Evolutionary conservation across 2,888 invertebrate genomes (phyloP).

Genomic region (Phasia obesa): DNA sequence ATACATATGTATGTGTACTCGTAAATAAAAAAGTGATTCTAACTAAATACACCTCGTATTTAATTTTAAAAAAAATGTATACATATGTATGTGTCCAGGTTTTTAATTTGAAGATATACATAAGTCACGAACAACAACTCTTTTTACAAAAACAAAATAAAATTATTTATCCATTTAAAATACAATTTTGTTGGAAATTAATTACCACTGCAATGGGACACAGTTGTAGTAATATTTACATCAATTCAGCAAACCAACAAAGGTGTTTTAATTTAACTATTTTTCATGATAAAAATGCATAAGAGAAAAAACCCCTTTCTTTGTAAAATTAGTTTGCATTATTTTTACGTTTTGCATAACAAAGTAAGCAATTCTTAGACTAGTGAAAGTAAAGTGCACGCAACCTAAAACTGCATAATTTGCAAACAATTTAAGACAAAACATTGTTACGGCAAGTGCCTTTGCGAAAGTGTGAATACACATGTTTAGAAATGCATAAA

Average conservation of each 20-base stretch:
- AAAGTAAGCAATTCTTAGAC: slow-evolving; percentile 17
- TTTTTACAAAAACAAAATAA: slow-evolving; percentile 27
- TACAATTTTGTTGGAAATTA: slow-evolving; percentile 64
- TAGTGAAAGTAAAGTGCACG: slow-evolving; percentile 56
- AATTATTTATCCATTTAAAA: slow-evolving; percentile 44
- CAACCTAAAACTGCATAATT: slow-evolving; percentile 49
- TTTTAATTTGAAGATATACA: no score
- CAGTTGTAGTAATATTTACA: background rate
- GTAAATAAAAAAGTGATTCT: no score
- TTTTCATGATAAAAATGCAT: slow-evolving; percentile 56
- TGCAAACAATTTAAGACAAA: slow-evolving; percentile 28
- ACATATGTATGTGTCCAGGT: no score
- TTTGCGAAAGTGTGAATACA: slow-evolving; percentile 54
- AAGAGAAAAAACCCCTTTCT: slow-evolving; percentile 25
- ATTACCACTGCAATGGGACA: slow-evolving; percentile 65
- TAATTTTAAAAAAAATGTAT: no score
- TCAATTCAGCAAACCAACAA: slow-evolving; percentile 26
- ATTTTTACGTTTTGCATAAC: slow-evolving; percentile 34
- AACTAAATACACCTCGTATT: no score
- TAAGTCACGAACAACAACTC: slow-evolving; percentile 59
- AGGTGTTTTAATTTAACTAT: slow-evolving; percentile 56
- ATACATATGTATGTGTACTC: no score
- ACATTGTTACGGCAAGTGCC: slow-evolving; percentile 45
- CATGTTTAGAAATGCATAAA: slow-evolving; percentile 17
- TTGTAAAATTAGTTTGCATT: background rate